Base-by-base conservation (phyloP, 2,888 invertebrate genomes). In the Macrosoma leucophasiata region DNA sequence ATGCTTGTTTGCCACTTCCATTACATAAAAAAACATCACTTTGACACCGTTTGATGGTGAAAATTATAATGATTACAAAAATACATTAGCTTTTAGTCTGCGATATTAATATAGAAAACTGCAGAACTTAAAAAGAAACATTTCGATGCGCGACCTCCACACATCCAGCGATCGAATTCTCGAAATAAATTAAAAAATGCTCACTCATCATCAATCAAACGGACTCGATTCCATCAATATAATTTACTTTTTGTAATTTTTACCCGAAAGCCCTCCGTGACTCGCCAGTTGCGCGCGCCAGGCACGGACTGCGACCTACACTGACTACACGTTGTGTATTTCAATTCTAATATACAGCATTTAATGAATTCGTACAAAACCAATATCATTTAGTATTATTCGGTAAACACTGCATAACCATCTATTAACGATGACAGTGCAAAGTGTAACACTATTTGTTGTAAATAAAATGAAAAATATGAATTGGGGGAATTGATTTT, bases 221-320 rank as follows among this genome's bases (percentile, higher is more conserved):
- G 52, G 62, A 63, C 62, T 81, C 82, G 82, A 84, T 75, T 81
- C 81, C 82, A 77, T 82, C 82, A 72, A 81, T 82, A 81, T 84
- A 82, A 81, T 82, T 79, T 84, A 78, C 72, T 82, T 84, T 82
- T 82, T 79, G 76, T 81, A 76, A 75, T 78, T 82, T 79, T 81
- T 74, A 79, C 73, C 70, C 63, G 64, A 79, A 82, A 78, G 72
- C 74, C 75, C 65, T 70, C 65, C 66, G 70, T 81, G 79, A 79
- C 79, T 78, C 62, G 81, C 75, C 70, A 62, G 56, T 74, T 64
- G 46, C 51, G 48, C 46, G 55, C 55, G 60, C 74, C 79, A 76
- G 81, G 79, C 66, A 79, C 78, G 56, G 48, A n/a, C 39, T 22
- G 19, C 26, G 33, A 31, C 28, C 32, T n/a, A 27, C 9, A 26